A percentile compares a stretch with the other conserved stretches of the same genome.
These are phyloP conservation scores for Phortica magna DNA, from an alignment of 2,888 invertebrate genomes.

Conservation along the genomic window DNA sequence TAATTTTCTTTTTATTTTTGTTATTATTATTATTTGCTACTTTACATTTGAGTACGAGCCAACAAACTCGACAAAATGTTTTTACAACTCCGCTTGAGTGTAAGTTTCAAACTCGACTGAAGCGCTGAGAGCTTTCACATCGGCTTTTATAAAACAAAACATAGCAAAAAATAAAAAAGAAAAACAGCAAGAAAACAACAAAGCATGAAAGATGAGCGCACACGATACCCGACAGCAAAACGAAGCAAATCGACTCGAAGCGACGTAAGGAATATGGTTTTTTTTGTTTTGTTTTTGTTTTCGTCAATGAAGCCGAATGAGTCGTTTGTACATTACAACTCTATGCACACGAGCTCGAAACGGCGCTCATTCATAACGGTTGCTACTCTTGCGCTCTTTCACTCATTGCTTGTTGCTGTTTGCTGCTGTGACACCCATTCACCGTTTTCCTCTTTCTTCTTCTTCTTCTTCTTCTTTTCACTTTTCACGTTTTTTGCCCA, in stretches of 20 bases:
- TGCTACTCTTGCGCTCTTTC: background rate
- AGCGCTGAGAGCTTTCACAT: constrained; percentile 65
- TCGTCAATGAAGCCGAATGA: constrained; percentile 1
- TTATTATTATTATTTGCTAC: constrained; percentile 54
- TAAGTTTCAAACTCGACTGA: constrained; percentile 79
- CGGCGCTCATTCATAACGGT: background rate
- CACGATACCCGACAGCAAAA: background rate
- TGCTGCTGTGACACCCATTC: background rate
- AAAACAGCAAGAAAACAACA: background rate
- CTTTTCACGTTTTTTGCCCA: background rate
- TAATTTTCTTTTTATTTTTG: constrained; percentile 15
- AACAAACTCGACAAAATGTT: constrained; percentile 72
- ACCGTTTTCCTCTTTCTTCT: background rate
- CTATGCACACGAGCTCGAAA: background rate
- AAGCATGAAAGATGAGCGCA: background rate
- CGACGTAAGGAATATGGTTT: background rate
- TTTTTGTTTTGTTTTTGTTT: background rate
- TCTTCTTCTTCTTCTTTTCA: background rate
- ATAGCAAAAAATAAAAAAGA: background rate
- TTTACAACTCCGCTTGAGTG: constrained; percentile 76
- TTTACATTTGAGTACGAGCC: constrained; percentile 78
- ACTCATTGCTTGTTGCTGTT: constrained; percentile 20
- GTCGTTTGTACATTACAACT: background rate
- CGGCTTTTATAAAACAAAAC: constrained; percentile 59
- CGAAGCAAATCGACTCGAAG: background rate